Base-by-base conservation (phyloP, 2,797 vertebrate species). In the Cheirogaleus major region DNA sequence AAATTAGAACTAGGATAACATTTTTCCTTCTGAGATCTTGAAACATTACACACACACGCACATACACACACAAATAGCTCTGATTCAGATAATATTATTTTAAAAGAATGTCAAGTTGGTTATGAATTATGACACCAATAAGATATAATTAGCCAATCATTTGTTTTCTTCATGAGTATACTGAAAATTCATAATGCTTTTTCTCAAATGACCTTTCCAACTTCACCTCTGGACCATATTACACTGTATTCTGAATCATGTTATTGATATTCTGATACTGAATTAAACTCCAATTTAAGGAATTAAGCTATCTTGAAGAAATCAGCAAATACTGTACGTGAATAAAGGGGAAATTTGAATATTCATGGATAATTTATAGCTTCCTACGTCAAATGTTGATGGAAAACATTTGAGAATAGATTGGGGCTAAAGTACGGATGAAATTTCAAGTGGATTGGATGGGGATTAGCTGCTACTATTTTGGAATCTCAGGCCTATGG, bases 391-490 rank as follows among this genome's bases (percentile, higher is more conserved):
- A 96, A 81, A 92, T 55, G 88, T 83, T 91, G 90, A 96, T 52
- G 90, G 82, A 90, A 91, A 96, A 79, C 38, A 91, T 82, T 97
- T 91, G 85, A 95, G 89, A 90, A 95, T 83, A 97, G 87, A 79
- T 61, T 75, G n/a, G 73, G 70, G 73, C 86, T 95, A 95, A 96
- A 86, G 41, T 79, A 63, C 59, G n/a, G 97, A 96, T 98, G 92
- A 96, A 55, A 96, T 97, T 95, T 97, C 91, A 91, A 83, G 88
- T 35, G 43, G 63, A 80, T 38, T 93, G 70, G 91, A 69, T 32
- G 55, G 59, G 96, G 97, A 97, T 98, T 98, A 98, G 63, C 95
- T 97, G 97, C 94, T 97, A 91, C 97, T 91, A 73, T 83, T 94
- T 50, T 95, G 93, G 96, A 97, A 96, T 97, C 75, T 82, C 70